These are phyloP conservation scores for Myanophis thanlyinensis DNA, from an alignment of 2,113 vertebrate genomes.

Conservation along the genomic window DNA sequence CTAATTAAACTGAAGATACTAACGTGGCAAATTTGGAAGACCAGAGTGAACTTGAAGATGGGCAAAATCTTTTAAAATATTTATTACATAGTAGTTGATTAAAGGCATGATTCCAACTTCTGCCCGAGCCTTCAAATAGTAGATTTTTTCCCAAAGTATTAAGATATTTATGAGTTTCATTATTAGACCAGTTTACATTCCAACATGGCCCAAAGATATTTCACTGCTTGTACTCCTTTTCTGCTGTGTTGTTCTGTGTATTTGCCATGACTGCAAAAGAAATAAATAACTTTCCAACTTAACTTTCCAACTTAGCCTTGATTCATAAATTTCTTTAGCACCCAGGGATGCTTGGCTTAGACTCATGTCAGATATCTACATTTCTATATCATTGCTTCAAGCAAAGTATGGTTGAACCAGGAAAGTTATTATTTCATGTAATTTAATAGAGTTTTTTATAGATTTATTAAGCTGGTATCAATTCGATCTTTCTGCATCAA, in stretches of 20 bases:
- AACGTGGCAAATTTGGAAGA: neutral
- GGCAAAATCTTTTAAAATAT: neutral
- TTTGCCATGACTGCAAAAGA: neutral
- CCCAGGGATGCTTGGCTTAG: neutral
- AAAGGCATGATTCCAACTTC: neutral
- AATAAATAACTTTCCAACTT: neutral
- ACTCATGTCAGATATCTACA: neutral
- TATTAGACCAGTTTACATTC: neutral
- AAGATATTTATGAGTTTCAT: neutral
- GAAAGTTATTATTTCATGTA: constrained; percentile 4
- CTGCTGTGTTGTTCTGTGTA: neutral
- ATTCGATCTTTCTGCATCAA: neutral
- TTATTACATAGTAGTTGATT: neutral
- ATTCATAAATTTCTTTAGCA: neutral
- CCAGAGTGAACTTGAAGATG: neutral
- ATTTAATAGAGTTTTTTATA: constrained; percentile 4
- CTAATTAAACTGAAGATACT: neutral
- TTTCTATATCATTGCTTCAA: neutral
- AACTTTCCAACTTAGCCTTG: neutral
- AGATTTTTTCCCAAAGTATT: neutral
- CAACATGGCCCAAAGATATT: neutral
- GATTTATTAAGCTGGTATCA: neutral
- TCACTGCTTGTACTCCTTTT: neutral
- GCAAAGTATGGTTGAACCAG: neutral
- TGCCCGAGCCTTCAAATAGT: neutral